These are phyloP conservation scores for Serinus canaria DNA, from an alignment of 2,113 vertebrate genomes.

Conservation along the genomic window DNA sequence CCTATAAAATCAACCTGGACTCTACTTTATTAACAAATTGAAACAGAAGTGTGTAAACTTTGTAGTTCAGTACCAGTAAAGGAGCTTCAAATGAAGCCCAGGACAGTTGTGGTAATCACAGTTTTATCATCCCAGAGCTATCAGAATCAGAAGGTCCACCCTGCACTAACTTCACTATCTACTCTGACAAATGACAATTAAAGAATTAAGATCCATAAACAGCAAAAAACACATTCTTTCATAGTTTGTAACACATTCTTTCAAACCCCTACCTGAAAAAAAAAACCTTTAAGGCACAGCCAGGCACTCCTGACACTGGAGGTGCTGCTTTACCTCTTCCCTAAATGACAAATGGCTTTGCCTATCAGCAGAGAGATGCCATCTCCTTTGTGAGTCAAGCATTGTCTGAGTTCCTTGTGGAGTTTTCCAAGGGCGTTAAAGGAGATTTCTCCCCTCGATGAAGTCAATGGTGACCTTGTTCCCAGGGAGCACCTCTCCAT, in stretches of 20 bases:
- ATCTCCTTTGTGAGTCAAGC: not conserved
- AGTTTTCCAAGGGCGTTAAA: conserved; percentile 48
- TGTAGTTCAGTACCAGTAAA: not conserved
- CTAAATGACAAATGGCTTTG: conserved; percentile 36
- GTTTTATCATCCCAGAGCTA: not conserved
- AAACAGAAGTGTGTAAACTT: not conserved
- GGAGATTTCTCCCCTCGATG: conserved; percentile 47
- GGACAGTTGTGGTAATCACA: not conserved
- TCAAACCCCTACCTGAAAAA: not conserved
- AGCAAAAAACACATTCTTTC: not conserved
- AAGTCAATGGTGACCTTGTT: not conserved
- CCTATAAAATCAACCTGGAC: not conserved
- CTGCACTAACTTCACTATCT: accelerated
- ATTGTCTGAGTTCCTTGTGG: not conserved
- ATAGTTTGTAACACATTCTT: not conserved
- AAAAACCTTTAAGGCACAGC: not conserved
- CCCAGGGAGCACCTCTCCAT: not conserved
- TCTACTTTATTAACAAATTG: not conserved
- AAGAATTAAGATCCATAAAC: not conserved
- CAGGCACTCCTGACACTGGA: not conserved
- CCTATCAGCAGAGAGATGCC: not conserved
- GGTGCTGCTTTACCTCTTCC: not conserved
- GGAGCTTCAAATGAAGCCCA: not conserved
- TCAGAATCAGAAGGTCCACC: not conserved
- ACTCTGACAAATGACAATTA: not conserved